phyloP scores from a whole-genome alignment of 2,888 invertebrate species.

The Dicycla oo region DNA sequence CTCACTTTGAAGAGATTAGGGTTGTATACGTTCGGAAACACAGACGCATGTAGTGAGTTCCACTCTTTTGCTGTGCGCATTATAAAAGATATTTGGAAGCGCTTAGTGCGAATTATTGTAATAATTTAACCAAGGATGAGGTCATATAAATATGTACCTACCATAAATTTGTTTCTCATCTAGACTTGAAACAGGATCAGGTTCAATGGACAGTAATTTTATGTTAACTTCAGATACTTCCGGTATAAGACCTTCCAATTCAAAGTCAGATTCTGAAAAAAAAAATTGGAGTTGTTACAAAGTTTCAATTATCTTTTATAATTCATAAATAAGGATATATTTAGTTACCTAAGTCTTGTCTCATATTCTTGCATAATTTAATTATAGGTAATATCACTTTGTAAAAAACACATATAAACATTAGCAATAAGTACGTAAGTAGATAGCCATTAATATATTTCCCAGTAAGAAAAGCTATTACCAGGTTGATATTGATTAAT shows the following conservation, averaged over 20 bases:
- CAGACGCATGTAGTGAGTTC: no score
- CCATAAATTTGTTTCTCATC: constrained; percentile 86
- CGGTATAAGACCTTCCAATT: constrained; percentile 85
- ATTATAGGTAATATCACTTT: constrained; percentile 78
- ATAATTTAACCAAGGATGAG: neutral
- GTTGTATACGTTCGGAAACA: no score
- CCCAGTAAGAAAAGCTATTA: constrained; percentile 77
- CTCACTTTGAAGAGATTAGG: no score
- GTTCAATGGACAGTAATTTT: constrained; percentile 83
- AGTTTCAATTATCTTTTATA: neutral
- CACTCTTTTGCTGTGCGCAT: no score
- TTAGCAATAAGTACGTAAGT: constrained; percentile 77
- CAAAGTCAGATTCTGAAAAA: constrained; percentile 84
- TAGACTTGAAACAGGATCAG: constrained; percentile 74
- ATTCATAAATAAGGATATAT: constrained; percentile 7
- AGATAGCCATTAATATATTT: constrained; percentile 82
- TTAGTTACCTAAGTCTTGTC: constrained; percentile 82
- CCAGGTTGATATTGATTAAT: constrained; percentile 80
- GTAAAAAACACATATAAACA: constrained; percentile 76
- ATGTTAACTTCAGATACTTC: constrained; percentile 83
- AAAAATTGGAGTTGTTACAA: neutral
- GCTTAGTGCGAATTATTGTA: no score
- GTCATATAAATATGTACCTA: constrained; percentile 52
- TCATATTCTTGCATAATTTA: constrained; percentile 77
- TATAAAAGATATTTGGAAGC: no score